A percentile compares a stretch with the other conserved stretches of the same genome.
These are phyloP conservation scores for Nibea coibor DNA, from an alignment of 2,113 vertebrate species.

Conservation along the genomic window DNA sequence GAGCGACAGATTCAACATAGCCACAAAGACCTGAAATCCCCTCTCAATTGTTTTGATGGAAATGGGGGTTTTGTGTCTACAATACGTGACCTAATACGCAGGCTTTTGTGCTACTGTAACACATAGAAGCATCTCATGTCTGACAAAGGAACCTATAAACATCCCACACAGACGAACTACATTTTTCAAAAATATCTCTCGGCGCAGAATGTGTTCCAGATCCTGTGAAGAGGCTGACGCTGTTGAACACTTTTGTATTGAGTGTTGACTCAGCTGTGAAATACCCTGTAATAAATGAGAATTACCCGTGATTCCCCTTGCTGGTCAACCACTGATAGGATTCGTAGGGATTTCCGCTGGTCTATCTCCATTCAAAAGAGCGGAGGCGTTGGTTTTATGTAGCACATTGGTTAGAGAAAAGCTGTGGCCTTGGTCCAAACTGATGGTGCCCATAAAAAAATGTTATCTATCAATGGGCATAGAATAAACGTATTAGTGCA, in stretches of 20 bases:
- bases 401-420: not conserved
- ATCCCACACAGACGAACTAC: slow-evolving; percentile 34
- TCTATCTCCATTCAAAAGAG: slow-evolving; percentile 18
- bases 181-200: slow-evolving; percentile 42
- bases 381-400: not conserved
- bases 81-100: not conserved
- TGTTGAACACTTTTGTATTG: slow-evolving; percentile 52
- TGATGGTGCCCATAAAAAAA: slow-evolving; percentile 2
- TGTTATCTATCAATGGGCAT: not conserved
- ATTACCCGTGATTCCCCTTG: slow-evolving; percentile 63
- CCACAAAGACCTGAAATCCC: slow-evolving; percentile 38
- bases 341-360: slow-evolving; percentile 46
- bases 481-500: not conserved
- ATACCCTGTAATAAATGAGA: slow-evolving; percentile 63
- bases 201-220: slow-evolving; percentile 35
- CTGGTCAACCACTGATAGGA: slow-evolving; percentile 64
- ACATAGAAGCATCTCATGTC: slow-evolving; percentile 8
- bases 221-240: slow-evolving; percentile 55
- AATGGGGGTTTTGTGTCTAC: slow-evolving; percentile 39
- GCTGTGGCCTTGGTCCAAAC: not conserved
- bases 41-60: slow-evolving; percentile 43
- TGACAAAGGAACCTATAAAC: slow-evolving; percentile 32
- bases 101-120: slow-evolving; percentile 18
- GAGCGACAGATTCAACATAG: slow-evolving; percentile 32
- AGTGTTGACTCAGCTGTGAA: slow-evolving; percentile 80